Evolutionary conservation across 2,797 vertebrate genomes (phyloP), one percentile per base, ranked within the genome.

Genomic region (Lophotriccus pileatus): DNA sequence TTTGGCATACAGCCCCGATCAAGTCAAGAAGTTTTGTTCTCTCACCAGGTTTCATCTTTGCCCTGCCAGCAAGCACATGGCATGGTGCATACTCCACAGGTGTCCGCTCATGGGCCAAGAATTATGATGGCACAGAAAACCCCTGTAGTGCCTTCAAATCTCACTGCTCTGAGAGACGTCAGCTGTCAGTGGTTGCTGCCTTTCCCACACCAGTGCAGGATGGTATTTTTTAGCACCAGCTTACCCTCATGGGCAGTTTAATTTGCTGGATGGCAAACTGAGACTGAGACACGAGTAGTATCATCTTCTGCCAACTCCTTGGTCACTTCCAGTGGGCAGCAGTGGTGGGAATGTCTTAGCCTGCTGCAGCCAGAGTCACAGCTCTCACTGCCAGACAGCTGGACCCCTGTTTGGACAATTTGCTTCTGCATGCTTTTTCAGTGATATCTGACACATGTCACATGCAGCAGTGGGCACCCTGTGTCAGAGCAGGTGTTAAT

Each of bases 21-120:
- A 23, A 59, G 27, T 5, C 7, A 22, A 41, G 2, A 46, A 49
- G 6, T 59, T 56, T 30, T 76, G 8, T n/a, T 76, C 7, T 24
- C 87, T 55, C 27, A 67, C 32, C 39, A 49, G 5, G 20, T 27
- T 85, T 62, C 21, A 23, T 50, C 50, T 66, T 59, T 74, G 10
- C 7, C 16, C 30, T 55, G 20, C 17, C 58, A 22, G 9, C 11
- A 55, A 68, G 43, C 9, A 30, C 10, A 10, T 22, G 25, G 18
- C 19, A 21, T 3, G 5, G 41, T 30, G 41, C 5, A 4, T 21
- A 30, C 41, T 41, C 75, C 34, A 24, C 15, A 44, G 0, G 0
- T 18, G 10, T 55, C 36, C 2, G 1, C n/a, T 67, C 7, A 2
- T 0, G 3, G 55, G 23, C 7, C 3, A 1, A 62, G 21, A 66